Conservation (phyloP, 2,113 vertebrate genomes). For the Paedocypris sp. region DNA sequence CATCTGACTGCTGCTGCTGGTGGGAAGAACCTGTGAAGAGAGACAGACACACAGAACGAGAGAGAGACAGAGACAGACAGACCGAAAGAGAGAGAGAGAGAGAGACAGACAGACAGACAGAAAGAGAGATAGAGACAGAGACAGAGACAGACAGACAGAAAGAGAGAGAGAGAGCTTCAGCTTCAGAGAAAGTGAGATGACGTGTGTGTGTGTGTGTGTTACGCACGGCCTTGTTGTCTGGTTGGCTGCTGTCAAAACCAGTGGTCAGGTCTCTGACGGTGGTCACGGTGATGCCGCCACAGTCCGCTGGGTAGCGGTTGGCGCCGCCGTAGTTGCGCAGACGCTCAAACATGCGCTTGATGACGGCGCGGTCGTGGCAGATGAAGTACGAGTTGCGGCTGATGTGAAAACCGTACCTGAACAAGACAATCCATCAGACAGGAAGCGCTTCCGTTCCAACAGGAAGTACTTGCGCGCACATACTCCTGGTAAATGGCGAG, state of each 20-base stretch:
- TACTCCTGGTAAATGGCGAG: slow-evolving; percentile 81
- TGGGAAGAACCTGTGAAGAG: slow-evolving; percentile 78
- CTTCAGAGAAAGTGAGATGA: too few relatives aligned
- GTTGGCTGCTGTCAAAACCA: slow-evolving; percentile 80
- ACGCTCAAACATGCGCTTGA: slow-evolving; percentile 73
- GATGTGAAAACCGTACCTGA: slow-evolving; percentile 90
- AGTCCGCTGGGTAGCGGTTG: slow-evolving; percentile 74
- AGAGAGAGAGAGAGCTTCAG: too few relatives aligned
- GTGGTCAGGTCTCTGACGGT: slow-evolving; percentile 85
- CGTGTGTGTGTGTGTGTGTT: too few relatives aligned
- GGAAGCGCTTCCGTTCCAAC: too few relatives aligned
- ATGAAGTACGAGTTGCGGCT: slow-evolving; percentile 93
- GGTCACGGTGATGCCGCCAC: slow-evolving; percentile 73
- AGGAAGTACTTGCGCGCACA: slow-evolving; percentile 43
- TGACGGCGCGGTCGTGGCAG: slow-evolving; percentile 77
- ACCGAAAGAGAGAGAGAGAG: too few relatives aligned
- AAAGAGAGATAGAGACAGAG: too few relatives aligned
- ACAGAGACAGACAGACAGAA: too few relatives aligned
- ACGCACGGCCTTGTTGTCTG: slow-evolving; percentile 81
- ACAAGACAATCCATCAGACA: too few relatives aligned
- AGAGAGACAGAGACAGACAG: too few relatives aligned
- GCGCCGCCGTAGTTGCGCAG: slow-evolving; percentile 73
- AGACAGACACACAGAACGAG: neutral
- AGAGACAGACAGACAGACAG: too few relatives aligned
- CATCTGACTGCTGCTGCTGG: slow-evolving; percentile 91